A percentile compares a stretch with the other conserved stretches of the same genome.
phyloP scores from a whole-genome alignment of 2,888 invertebrate genomes.

The Tanytarsus gracilentus region DNA sequence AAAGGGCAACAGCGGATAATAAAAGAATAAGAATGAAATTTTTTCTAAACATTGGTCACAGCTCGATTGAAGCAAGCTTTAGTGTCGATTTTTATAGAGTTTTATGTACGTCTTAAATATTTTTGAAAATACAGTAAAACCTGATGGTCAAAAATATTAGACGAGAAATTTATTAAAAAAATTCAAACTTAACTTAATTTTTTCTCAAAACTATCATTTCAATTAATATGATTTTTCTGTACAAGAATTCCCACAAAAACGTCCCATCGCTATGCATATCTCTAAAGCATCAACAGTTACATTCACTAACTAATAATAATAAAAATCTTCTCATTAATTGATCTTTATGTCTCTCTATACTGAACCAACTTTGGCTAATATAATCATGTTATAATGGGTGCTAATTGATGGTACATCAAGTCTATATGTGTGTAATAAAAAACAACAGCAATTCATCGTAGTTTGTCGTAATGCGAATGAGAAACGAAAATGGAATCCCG shows the following conservation, averaged over 20 bases:
- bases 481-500: neutral
- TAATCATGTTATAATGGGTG: conserved; percentile 20
- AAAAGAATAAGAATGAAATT: conserved; percentile 12
- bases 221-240: neutral
- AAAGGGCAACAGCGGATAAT: neutral
- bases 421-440: neutral
- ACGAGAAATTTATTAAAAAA: too few species aligned
- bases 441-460: neutral
- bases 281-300: neutral
- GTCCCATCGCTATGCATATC: neutral
- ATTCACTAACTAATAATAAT: neutral
- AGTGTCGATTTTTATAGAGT: neutral
- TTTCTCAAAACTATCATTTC: too few species aligned
- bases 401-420: conserved; percentile 25
- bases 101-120: neutral
- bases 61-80: neutral
- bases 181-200: too few species aligned
- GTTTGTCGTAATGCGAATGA: neutral
- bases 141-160: too few species aligned
- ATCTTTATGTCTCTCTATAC: conserved; percentile 7
- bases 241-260: conserved; percentile 1
- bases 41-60: conserved; percentile 17
- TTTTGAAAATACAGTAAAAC: neutral
- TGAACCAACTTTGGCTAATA: neutral
- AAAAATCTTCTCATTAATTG: conserved; percentile 20